Evolutionary conservation across 2,113 vertebrate species (phyloP).

Genomic region (Bungarus multicinctus): DNA sequence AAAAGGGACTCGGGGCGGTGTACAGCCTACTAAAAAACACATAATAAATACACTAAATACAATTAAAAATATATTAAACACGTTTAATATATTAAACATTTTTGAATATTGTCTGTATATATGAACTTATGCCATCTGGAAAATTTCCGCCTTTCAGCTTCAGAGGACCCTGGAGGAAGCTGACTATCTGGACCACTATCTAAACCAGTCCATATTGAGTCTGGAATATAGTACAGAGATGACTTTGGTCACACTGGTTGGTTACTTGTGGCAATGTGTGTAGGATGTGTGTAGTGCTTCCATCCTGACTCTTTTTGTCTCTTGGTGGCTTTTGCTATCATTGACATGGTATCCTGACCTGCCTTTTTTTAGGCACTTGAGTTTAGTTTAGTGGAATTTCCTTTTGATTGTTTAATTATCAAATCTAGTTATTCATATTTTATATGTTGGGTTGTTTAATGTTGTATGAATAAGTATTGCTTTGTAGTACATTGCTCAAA

Average conservation of each 20-base stretch:
- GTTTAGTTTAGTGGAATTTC: not conserved
- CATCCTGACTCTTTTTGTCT: not conserved
- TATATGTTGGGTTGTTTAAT: not conserved
- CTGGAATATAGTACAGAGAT: not conserved
- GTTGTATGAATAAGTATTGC: not conserved
- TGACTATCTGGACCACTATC: not conserved
- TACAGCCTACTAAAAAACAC: too few relatives aligned
- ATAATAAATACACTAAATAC: too few relatives aligned
- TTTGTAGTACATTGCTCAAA: not conserved
- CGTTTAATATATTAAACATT: too few relatives aligned
- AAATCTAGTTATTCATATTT: not conserved
- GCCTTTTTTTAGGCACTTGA: not conserved
- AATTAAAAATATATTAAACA: too few relatives aligned
- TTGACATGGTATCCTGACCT: not conserved
- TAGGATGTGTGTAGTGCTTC: not conserved
- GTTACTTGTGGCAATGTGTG: not conserved
- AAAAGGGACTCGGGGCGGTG: too few relatives aligned
- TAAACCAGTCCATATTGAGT: not conserved
- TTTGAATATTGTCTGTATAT: not conserved
- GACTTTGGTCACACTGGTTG: not conserved
- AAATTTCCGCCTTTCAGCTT: not conserved
- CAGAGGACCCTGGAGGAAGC: not conserved
- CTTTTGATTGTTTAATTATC: not conserved
- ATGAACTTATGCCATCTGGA: not conserved
- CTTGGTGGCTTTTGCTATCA: not conserved